Evolutionary conservation across 2,113 vertebrate species (phyloP).

Genomic region (Ptychochromis oligacanthus): DNA sequence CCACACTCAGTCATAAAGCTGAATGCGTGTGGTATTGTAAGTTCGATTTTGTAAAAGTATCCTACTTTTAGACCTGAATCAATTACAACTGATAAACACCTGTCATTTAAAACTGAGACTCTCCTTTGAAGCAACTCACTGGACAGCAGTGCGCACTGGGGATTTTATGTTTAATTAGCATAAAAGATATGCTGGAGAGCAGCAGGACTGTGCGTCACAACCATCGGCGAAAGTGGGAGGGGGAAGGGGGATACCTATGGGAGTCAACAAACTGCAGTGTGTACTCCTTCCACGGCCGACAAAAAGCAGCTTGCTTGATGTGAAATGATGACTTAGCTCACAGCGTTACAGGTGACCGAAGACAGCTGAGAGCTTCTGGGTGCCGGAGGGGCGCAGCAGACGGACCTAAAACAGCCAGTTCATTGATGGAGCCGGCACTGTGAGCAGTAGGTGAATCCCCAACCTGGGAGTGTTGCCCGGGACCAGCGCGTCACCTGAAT

Average conservation of each 20-base stretch:
- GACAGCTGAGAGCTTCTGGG: slow-evolving; percentile 34
- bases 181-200: slow-evolving; percentile 78
- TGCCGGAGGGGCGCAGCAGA: slow-evolving; percentile 27
- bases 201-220: slow-evolving; percentile 84
- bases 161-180: slow-evolving; percentile 82
- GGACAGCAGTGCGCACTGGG: slow-evolving; percentile 58
- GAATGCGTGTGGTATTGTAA: not conserved
- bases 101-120: not conserved
- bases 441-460: slow-evolving; percentile 55
- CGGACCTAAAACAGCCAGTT: slow-evolving; percentile 24
- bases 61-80: not conserved
- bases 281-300: slow-evolving; percentile 63
- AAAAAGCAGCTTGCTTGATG: slow-evolving; percentile 59
- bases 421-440: slow-evolving; percentile 33
- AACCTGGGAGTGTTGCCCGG: slow-evolving; percentile 40
- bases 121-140: slow-evolving; percentile 29
- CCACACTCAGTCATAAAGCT: not conserved
- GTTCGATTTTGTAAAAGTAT: not conserved
- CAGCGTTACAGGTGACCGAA: slow-evolving; percentile 72
- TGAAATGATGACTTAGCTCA: slow-evolving; percentile 65
- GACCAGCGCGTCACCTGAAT: slow-evolving; percentile 66
- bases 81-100: not conserved
- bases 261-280: slow-evolving; percentile 78
- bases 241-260: slow-evolving; percentile 63
- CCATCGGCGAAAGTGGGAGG: slow-evolving; percentile 66